Conservation (phyloP, 2,797 vertebrate genomes). For the Nothura maculosa region DNA sequence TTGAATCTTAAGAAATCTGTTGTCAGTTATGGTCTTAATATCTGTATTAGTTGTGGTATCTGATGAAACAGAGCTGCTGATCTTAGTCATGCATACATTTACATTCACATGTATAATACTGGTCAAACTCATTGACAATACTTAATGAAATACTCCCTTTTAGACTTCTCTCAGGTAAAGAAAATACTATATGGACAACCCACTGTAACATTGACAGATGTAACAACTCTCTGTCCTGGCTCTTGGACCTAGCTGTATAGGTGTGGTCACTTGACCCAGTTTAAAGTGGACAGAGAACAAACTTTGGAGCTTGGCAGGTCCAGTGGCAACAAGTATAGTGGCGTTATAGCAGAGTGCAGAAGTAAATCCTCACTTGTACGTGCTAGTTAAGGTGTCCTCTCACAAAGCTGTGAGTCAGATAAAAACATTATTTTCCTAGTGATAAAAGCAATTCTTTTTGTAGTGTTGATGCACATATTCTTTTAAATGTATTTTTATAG, state of each 20-base stretch:
- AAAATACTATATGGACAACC: background rate
- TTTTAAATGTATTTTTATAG: background rate
- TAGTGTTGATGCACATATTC: background rate
- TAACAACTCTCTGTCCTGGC: too few relatives aligned
- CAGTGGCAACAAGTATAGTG: background rate
- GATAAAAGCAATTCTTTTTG: background rate
- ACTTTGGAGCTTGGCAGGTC: background rate
- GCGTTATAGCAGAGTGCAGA: background rate
- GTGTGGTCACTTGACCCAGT: accelerated
- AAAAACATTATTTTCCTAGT: background rate
- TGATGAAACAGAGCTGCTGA: background rate
- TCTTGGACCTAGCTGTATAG: background rate
- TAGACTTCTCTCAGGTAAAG: background rate
- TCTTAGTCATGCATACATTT: background rate
- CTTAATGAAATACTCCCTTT: background rate
- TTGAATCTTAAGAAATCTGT: background rate
- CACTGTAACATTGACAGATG: too few relatives aligned
- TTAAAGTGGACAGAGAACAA: background rate
- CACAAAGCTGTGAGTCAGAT: background rate
- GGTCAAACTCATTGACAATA: too few relatives aligned
- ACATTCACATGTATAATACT: background rate
- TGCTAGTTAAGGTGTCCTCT: background rate
- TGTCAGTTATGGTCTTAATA: background rate
- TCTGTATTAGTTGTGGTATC: background rate
- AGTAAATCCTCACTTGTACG: background rate